phyloP scores from a whole-genome alignment of 35 echinoderm and acorn worm genomes.

The Acanthaster planci region DNA sequence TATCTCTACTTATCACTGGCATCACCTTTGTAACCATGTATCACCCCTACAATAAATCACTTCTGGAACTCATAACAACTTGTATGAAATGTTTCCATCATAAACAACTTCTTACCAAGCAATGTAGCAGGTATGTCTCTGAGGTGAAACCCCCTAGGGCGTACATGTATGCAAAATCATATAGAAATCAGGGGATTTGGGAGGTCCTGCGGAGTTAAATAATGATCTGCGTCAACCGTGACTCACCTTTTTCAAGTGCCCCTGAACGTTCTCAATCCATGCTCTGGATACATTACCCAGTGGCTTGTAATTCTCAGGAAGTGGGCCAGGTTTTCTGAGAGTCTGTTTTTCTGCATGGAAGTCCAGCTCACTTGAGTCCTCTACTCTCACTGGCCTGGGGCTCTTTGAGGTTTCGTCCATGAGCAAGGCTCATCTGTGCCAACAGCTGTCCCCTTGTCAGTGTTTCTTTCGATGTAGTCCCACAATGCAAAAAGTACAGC shows the following conservation, averaged over 20 bases:
- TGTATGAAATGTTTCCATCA: background rate
- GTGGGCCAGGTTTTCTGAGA: background rate
- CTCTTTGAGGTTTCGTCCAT: constrained; percentile 21
- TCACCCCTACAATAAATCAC: background rate
- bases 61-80: background rate
- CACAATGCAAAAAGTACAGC: too few relatives aligned
- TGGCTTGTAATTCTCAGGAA: constrained; percentile 19
- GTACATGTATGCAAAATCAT: too few relatives aligned
- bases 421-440: too few relatives aligned
- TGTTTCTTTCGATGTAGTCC: too few relatives aligned
- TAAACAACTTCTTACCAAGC: background rate
- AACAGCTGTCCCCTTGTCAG: too few relatives aligned
- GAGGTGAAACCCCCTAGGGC: background rate
- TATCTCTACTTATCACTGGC: background rate
- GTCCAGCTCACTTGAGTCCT: constrained; percentile 9
- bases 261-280: constrained; percentile 1
- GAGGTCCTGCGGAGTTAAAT: too few relatives aligned
- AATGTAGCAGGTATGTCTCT: background rate
- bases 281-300: background rate
- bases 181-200: too few relatives aligned
- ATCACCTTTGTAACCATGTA: background rate
- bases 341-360: background rate
- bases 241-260: constrained; percentile 21
- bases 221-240: background rate
- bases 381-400: constrained; percentile 10